Evolutionary conservation across 2,888 invertebrate genomes (phyloP).

Genomic region (Tenthredo mesomela): DNA sequence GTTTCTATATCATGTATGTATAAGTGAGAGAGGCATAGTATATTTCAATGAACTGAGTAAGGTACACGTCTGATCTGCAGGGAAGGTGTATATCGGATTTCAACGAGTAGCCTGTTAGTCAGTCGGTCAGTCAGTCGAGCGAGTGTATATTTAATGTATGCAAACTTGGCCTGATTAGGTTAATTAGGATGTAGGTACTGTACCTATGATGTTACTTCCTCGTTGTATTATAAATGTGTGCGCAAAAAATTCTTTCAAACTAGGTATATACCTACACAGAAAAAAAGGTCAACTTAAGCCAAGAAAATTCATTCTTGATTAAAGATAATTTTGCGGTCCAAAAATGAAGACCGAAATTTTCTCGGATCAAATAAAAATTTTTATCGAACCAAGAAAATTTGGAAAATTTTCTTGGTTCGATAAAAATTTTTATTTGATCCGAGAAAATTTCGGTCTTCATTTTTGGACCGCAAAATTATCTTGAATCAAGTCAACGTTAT

Average conservation of each 20-base stretch:
- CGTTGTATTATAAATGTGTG: not conserved
- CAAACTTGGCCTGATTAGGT: slow-evolving; percentile 66
- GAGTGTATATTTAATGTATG: slow-evolving; percentile 58
- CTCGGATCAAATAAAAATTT: too few species aligned
- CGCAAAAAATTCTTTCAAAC: not conserved
- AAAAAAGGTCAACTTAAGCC: too few species aligned
- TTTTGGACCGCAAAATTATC: too few species aligned
- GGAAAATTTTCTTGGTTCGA: too few species aligned
- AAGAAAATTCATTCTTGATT: too few species aligned
- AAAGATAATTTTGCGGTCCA: too few species aligned
- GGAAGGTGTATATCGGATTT: slow-evolving; percentile 27
- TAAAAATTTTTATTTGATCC: too few species aligned
- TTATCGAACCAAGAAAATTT: too few species aligned
- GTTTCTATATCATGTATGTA: too few species aligned
- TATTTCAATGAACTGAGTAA: not conserved
- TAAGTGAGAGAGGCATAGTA: not conserved
- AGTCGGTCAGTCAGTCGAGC: slow-evolving; percentile 15
- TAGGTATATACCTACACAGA: not conserved
- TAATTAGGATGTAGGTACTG: slow-evolving; percentile 69
- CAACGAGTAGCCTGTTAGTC: not conserved
- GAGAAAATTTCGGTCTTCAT: too few species aligned
- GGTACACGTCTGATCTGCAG: not conserved
- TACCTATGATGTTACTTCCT: not conserved
- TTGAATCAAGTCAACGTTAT: too few species aligned
- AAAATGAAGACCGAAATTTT: too few species aligned